Percentiles rank a stretch among this genome's conserved stretches.
These are phyloP conservation scores for Toxostoma redivivum DNA, from an alignment of 2,113 vertebrate species.

Conservation along the genomic window DNA sequence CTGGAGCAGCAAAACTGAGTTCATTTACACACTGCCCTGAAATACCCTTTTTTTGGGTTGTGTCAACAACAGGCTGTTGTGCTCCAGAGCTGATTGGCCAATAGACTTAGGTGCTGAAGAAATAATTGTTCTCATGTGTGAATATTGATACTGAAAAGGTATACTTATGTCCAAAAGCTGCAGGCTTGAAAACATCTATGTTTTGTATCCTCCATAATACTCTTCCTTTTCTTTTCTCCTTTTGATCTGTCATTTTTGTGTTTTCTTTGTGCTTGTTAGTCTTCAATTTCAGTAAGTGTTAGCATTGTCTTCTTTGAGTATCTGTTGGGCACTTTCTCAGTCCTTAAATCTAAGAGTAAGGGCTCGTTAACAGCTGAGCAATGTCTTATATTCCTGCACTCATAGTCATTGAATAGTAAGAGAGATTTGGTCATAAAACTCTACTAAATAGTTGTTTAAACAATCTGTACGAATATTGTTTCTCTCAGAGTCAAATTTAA, in stretches of 20 bases:
- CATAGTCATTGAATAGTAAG: neutral
- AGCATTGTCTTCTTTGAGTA: neutral
- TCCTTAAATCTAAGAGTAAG: neutral
- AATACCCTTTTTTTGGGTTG: neutral
- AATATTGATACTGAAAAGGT: neutral
- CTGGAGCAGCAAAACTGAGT: neutral
- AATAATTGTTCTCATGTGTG: neutral
- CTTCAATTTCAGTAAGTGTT: neutral
- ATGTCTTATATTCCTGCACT: neutral
- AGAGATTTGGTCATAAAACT: neutral
- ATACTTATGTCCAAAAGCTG: rapidly evolving
- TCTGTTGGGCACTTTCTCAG: neutral
- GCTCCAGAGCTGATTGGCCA: neutral
- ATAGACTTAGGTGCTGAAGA: neutral
- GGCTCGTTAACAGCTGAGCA: neutral
- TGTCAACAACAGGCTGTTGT: neutral
- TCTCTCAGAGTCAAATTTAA: neutral
- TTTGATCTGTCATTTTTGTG: neutral
- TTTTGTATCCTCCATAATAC: neutral
- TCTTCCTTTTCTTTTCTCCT: neutral
- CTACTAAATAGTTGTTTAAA: neutral
- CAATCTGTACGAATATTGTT: neutral
- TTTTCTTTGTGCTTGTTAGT: neutral
- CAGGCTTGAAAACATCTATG: neutral
- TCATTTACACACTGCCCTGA: neutral